These are phyloP conservation scores for Pseudopleuronectes americanus DNA, from an alignment of 2,797 vertebrate genomes.

Conservation along the genomic window DNA sequence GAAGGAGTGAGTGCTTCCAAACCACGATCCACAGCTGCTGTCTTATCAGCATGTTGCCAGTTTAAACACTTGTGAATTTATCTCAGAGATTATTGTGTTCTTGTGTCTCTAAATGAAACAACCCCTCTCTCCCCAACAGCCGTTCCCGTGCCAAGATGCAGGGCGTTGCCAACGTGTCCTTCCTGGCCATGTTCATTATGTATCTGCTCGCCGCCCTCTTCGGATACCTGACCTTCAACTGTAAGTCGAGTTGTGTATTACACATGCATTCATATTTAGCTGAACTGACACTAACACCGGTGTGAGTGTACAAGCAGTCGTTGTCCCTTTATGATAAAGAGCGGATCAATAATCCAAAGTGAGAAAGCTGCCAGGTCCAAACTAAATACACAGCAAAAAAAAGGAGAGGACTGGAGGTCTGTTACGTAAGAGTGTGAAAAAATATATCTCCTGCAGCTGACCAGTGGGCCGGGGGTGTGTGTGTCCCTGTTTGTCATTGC, in stretches of 20 bases:
- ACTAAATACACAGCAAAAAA: slow-evolving; percentile 7
- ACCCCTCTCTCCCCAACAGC: slow-evolving; percentile 69
- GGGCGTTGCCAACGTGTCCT: slow-evolving; percentile 95
- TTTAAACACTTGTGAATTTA: background rate
- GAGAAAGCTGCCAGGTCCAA: background rate
- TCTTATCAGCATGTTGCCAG: background rate
- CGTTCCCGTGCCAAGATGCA: slow-evolving; percentile 96
- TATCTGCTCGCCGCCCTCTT: slow-evolving; percentile 97
- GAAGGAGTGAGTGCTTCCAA: slow-evolving; percentile 86
- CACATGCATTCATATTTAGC: background rate
- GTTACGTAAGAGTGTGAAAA: slow-evolving; percentile 62
- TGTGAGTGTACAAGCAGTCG: slow-evolving; percentile 8
- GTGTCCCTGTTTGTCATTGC: slow-evolving; percentile 41
- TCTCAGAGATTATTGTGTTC: background rate
- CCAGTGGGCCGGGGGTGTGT: background rate
- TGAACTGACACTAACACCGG: background rate
- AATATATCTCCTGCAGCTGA: slow-evolving; percentile 23
- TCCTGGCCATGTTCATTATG: slow-evolving; percentile 97
- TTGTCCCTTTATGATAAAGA: background rate
- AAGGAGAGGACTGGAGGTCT: slow-evolving; percentile 1
- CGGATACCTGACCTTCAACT: slow-evolving; percentile 96
- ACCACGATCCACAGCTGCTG: background rate
- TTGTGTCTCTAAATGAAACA: slow-evolving; percentile 5
- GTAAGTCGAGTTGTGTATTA: slow-evolving; percentile 78
- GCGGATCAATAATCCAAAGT: background rate